These are phyloP conservation scores for Decapterus maruadsi DNA, from an alignment of 2,797 vertebrate genomes.

Conservation along the genomic window DNA sequence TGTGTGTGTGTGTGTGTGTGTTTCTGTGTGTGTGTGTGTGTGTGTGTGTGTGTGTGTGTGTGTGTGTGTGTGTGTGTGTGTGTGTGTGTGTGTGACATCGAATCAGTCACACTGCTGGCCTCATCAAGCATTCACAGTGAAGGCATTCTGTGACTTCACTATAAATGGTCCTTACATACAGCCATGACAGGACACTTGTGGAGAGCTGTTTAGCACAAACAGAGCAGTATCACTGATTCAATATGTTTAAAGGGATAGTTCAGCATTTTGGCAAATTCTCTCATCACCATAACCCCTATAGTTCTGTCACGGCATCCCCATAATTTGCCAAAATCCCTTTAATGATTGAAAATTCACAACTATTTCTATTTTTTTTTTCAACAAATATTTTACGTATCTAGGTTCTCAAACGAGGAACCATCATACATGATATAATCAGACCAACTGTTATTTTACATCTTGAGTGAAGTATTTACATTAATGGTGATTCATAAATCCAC, in stretches of 20 bases:
- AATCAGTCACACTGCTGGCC: neutral
- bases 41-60: too few relatives aligned
- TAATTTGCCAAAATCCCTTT: neutral
- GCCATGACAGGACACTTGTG: neutral
- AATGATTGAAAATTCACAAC: neutral
- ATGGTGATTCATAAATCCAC: neutral
- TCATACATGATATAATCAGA: neutral
- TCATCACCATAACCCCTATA: too few relatives aligned
- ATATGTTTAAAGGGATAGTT: neutral
- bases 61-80: too few relatives aligned
- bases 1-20: too few relatives aligned
- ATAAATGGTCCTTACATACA: neutral
- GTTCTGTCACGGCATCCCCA: too few relatives aligned
- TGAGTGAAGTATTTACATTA: too few relatives aligned
- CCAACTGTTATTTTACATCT: too few relatives aligned
- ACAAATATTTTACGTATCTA: neutral
- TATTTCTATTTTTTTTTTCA: too few relatives aligned
- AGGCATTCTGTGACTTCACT: neutral
- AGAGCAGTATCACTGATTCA: neutral
- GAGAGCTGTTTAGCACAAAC: neutral
- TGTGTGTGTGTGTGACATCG: too few relatives aligned
- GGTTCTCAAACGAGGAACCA: neutral
- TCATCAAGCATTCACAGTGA: neutral
- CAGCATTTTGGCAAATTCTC: too few relatives aligned
- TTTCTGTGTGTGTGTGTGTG: too few relatives aligned